Base-by-base conservation (phyloP, 2,888 invertebrate species). In the Drosophila affinis region DNA sequence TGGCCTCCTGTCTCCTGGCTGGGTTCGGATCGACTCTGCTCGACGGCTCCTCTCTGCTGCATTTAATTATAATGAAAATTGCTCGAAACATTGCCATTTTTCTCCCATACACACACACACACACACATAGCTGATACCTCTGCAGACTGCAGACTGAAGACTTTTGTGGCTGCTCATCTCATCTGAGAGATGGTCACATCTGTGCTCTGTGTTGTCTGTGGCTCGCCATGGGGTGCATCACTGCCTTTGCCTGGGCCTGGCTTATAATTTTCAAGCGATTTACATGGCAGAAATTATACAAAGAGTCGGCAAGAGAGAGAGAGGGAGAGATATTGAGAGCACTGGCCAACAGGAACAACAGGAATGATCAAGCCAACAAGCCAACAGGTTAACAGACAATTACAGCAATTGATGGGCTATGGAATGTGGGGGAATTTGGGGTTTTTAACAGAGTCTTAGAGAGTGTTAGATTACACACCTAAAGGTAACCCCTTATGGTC, bases 31-130 rank as follows among this genome's bases (percentile, higher is more conserved):
- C 47, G 46, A 32, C 24, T n/a, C n/a, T n/a, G n/a, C n/a, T 69
- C 67, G 44, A 48, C 51, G 34, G 29, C 57, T 65, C 39, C 57
- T 65, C 39, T 46, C 46, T 65, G 78, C 81, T 83, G 83, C 86
- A 82, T 86, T 83, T 83, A 86, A 83, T 86, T 86, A 83, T 86
- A 74, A 77, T 79, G 80, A 79, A 83, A 78, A 86, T 77, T 83
- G 77, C 83, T 62, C 62, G 72, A 60, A 76, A 70, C 75, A 65
- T 76, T 49, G 62, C 64, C 75, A 59, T 71, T 65, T 73, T 71
- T 65, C 46, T 46, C 51, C 74, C 46, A 39, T 39, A 14, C 39
- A 14, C 7, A 21, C 21, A 21, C 3, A 21, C 3, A 21, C 0
- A 21, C 21, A 21, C 3, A 21, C 21, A 21, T 21, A 21, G 0